Conservation (phyloP, 2,113 vertebrate genomes). For the human (Homo sapiens) region GRCh38 chr14:32212001-32212500, state of each 20-base stretch:
- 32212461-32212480: background rate
- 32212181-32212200: slow-evolving; percentile 21
- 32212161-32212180: too few species aligned
- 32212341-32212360: background rate
- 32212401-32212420: slow-evolving; percentile 10
- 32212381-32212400: background rate
- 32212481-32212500: slow-evolving; percentile 19
- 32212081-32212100: too few species aligned
- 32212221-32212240: background rate
- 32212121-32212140: too few species aligned
- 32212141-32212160: too few species aligned
- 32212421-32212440: slow-evolving; percentile 31
- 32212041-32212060: too few species aligned
- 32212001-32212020: too few species aligned
- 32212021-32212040: too few species aligned
- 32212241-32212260: background rate
- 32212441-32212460: background rate
- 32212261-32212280: background rate
- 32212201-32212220: slow-evolving; percentile 15
- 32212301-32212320: slow-evolving; percentile 47
- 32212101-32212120: too few species aligned
- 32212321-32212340: slow-evolving; percentile 27
- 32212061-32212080: too few species aligned
- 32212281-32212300: background rate
- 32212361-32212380: background rate